Evolutionary conservation across 2,888 invertebrate genomes (phyloP).

Genomic region (Drosophila meridionalis): DNA sequence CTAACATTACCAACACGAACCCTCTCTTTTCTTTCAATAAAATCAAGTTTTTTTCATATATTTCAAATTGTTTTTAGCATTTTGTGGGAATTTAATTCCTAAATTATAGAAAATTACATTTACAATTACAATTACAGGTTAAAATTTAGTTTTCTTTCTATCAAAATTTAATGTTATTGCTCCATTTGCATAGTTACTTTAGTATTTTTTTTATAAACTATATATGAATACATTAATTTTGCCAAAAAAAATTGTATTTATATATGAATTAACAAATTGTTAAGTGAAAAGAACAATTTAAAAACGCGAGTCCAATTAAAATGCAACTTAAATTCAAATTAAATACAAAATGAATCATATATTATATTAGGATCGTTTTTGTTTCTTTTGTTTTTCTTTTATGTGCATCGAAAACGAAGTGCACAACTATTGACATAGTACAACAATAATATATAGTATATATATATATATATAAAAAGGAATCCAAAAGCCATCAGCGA

Average conservation of each 20-base stretch:
- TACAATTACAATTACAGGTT: slow-evolving; percentile 28
- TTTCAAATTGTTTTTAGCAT: slow-evolving; percentile 22
- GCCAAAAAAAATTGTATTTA: background rate
- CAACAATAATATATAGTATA: slow-evolving; percentile 29
- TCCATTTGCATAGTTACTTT: slow-evolving; percentile 20
- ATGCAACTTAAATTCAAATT: slow-evolving; percentile 59
- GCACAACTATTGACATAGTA: slow-evolving; percentile 38
- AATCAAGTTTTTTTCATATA: background rate
- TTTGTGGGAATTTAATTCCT: slow-evolving; percentile 56
- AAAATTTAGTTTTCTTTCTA: slow-evolving; percentile 16
- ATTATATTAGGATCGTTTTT: slow-evolving; percentile 35
- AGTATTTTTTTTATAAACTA: slow-evolving; percentile 21
- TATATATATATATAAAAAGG: slow-evolving; percentile 17
- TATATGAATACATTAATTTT: slow-evolving; percentile 24
- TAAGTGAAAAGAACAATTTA: slow-evolving; percentile 31
- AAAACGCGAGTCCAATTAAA: slow-evolving; percentile 38
- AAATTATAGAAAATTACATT: slow-evolving; percentile 37
- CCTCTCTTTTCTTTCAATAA: background rate
- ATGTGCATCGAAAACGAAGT: slow-evolving; percentile 74
- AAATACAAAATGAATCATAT: slow-evolving; percentile 66
- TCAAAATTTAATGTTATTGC: slow-evolving; percentile 31
- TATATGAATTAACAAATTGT: slow-evolving; percentile 47
- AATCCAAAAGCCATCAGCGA: slow-evolving; percentile 24
- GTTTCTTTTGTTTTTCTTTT: slow-evolving; percentile 5
- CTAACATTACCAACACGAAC: background rate